Evolutionary conservation across 2,888 invertebrate genomes (phyloP).

Genomic region (Pseudococcus longispinus): DNA sequence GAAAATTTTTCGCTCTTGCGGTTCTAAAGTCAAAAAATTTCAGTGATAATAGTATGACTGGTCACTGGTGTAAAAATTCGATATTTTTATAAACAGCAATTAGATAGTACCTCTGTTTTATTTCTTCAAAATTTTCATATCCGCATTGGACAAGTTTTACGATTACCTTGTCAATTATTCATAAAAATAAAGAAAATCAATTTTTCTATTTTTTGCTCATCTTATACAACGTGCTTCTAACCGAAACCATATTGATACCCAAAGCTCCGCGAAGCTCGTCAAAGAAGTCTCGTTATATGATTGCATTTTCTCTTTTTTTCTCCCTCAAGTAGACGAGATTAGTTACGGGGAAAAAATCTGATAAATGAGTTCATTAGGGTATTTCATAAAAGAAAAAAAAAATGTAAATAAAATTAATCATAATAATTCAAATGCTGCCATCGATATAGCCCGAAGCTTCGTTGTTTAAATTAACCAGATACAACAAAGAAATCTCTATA

Average conservation of each 20-base stretch:
- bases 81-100: too few species aligned
- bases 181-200: not conserved
- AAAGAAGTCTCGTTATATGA: not conserved
- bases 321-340: not conserved
- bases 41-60: too few species aligned
- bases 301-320: not conserved
- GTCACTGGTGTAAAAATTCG: too few species aligned
- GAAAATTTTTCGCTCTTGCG: too few species aligned
- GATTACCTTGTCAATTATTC: not conserved
- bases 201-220: not conserved
- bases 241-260: not conserved
- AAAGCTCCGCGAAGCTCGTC: not conserved
- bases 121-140: not conserved
- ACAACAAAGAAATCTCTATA: not conserved
- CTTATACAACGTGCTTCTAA: not conserved
- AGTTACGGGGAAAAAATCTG: not conserved
- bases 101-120: too few species aligned
- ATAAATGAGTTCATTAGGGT: slow-evolving; percentile 11
- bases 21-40: too few species aligned
- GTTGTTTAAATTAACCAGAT: not conserved
- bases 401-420: slow-evolving; percentile 1
- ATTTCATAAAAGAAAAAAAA: not conserved
- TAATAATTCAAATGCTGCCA: slow-evolving; percentile 5
- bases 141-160: not conserved
- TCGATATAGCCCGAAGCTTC: slow-evolving; percentile 2